A percentile compares a stretch with the other conserved stretches of the same genome.
Evolutionary conservation across 2,113 vertebrate species (phyloP).

Genomic region (Mobula hypostoma): DNA sequence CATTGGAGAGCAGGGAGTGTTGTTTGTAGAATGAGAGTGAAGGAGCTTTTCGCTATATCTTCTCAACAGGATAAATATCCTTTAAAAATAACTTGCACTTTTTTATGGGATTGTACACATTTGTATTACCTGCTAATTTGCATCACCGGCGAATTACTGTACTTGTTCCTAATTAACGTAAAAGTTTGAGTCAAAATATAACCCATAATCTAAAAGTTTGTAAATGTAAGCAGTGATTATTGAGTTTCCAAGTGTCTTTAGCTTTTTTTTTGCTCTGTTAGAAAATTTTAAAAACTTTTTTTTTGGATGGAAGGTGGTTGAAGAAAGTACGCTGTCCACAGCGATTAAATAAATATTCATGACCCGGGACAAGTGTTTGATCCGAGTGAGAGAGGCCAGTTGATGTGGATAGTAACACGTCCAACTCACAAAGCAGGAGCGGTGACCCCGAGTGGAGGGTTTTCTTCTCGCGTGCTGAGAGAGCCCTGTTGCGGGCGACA

Average conservation of each 20-base stretch:
- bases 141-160: not conserved
- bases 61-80: not conserved
- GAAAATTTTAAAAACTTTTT: not conserved
- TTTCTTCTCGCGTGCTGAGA: not conserved
- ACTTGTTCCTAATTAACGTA: not conserved
- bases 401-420: conserved; percentile 3
- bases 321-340: not conserved
- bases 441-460: not conserved
- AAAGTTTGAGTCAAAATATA: not conserved
- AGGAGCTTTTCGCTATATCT: not conserved
- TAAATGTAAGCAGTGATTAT: not conserved
- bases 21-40: not conserved
- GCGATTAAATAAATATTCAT: not conserved
- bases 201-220: not conserved
- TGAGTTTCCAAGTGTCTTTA: not conserved
- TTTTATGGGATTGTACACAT: not conserved
- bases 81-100: not conserved
- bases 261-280: not conserved
- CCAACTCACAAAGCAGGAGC: not conserved
- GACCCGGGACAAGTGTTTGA: not conserved
- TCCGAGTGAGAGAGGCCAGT: not conserved
- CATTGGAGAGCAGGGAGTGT: not conserved
- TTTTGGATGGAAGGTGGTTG: not conserved
- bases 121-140: not conserved
- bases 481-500: not conserved